Evolutionary conservation across 2,113 vertebrate genomes (phyloP).

Genomic region (Tragelaphus strepsiceros): DNA sequence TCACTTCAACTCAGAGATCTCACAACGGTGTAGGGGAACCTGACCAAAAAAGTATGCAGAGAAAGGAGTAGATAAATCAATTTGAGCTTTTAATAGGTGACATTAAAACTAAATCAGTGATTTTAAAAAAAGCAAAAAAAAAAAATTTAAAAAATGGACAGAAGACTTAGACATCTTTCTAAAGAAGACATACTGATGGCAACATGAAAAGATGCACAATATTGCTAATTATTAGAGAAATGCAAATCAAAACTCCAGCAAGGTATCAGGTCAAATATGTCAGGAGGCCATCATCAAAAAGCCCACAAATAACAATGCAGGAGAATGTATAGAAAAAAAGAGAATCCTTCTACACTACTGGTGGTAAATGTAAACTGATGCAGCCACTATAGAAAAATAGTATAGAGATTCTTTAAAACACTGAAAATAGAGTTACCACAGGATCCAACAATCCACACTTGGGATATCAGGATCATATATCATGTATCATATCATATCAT

Average conservation of each 20-base stretch:
- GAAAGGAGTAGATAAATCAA: neutral
- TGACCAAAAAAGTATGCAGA: neutral
- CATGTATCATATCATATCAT: neutral
- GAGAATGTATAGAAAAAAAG: neutral
- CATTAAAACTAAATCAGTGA: neutral
- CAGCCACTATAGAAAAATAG: neutral
- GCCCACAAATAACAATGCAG: neutral
- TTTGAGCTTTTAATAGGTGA: neutral
- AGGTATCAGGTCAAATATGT: neutral
- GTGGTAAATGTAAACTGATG: neutral
- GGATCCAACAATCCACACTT: neutral
- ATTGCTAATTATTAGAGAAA: neutral
- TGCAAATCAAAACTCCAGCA: neutral
- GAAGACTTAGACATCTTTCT: neutral
- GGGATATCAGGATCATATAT: neutral
- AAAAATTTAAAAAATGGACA: neutral
- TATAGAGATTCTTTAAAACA: neutral
- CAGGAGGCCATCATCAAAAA: neutral
- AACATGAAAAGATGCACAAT: neutral
- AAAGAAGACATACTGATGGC: neutral
- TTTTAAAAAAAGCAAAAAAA: neutral
- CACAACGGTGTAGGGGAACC: accelerated
- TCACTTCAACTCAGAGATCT: neutral
- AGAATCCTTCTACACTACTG: neutral
- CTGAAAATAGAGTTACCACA: neutral